Base-by-base conservation (phyloP, 2,113 vertebrate genomes). In the Spea bombifrons region DNA sequence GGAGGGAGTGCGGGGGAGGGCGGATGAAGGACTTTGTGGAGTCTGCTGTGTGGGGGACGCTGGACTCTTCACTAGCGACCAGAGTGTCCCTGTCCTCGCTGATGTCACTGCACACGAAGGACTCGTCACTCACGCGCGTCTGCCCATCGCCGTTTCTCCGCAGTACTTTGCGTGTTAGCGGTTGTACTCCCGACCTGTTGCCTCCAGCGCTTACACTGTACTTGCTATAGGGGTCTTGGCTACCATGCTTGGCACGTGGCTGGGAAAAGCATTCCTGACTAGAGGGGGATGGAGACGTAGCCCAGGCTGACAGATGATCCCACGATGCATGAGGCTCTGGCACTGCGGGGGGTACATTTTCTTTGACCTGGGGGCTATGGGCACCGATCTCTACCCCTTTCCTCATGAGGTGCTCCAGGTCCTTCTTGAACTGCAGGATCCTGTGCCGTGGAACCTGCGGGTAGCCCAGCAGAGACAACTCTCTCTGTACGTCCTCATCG, bases 11-110 rank as follows among this genome's bases (percentile, higher is more conserved):
- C 0, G 89, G 13, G 3, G 74, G 84, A 0, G 89, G 87, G 0
- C 86, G 83, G 46, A 92, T 91, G 82, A 91, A 91, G 76, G 90
- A 87, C 0, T 81, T 88, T 45, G 86, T 81, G 0, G 66, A 81
- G 66, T 2, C 75, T 0, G 2, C 1, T 15, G 72, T 64, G 9
- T 5, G 16, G 8, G 7, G 61, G 5, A 7, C 17, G 8, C 12
- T 16, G 0, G 67, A 50, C 48, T 87, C 84, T 46, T 8, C 82
- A 49, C 84, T 15, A 0, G 85, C 47, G 46, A 17, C 84, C 30
- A 80, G 75, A 55, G 13, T 61, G 6, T 86, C 81, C 3, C 85
- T 84, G 5, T 85, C 78, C 1, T 86, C 85, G 59, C 55, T 46
- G 5, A 75, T 72, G 61, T 78, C 75, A 76, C 68, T 59, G 70